These are phyloP conservation scores for Cryptus armator DNA, from an alignment of 2,888 invertebrate genomes.

Conservation along the genomic window DNA sequence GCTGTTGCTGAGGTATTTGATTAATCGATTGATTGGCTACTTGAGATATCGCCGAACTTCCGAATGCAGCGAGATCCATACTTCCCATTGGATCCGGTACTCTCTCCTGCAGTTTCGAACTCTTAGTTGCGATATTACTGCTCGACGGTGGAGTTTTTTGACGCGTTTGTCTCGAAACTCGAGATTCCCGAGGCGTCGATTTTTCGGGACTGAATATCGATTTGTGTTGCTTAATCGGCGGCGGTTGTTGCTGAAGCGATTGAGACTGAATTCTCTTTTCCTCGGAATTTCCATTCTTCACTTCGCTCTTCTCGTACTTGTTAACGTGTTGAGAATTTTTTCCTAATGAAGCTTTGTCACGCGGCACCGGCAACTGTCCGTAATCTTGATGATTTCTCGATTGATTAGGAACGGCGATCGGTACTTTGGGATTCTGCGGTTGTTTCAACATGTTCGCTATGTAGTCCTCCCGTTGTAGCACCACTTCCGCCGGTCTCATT, in stretches of 20 bases:
- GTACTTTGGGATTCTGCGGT: conserved; percentile 75
- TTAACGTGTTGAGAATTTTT: conserved; percentile 33
- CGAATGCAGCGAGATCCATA: conserved; percentile 73
- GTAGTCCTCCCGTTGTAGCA: conserved; percentile 78
- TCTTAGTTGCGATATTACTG: conserved; percentile 25
- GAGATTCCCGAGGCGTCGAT: conserved; percentile 85
- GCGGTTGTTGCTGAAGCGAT: conserved; percentile 76
- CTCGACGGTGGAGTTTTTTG: conserved; percentile 86
- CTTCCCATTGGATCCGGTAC: conserved; percentile 68
- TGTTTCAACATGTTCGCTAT: conserved; percentile 79
- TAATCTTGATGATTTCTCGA: conserved; percentile 63
- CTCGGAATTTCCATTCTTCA: conserved; percentile 76
- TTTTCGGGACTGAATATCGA: conserved; percentile 90
- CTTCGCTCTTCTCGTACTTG: conserved; percentile 72
- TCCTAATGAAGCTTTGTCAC: conserved; percentile 44
- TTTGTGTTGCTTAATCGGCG: conserved; percentile 75
- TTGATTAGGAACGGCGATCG: conserved; percentile 45
- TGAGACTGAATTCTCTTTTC: background rate
- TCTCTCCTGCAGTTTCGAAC: conserved; percentile 66
- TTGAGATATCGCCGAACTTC: conserved; percentile 54
- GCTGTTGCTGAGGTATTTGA: conserved; percentile 27
- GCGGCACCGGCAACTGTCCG: conserved; percentile 11
- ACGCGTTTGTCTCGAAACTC: conserved; percentile 86
- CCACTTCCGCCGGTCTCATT: conserved; percentile 77
- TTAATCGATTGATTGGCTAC: conserved; percentile 1